A percentile compares a stretch with the other conserved stretches of the same genome.
Conservation (phyloP, 2,888 invertebrate species). For the Patella ulyssiponensis region DNA sequence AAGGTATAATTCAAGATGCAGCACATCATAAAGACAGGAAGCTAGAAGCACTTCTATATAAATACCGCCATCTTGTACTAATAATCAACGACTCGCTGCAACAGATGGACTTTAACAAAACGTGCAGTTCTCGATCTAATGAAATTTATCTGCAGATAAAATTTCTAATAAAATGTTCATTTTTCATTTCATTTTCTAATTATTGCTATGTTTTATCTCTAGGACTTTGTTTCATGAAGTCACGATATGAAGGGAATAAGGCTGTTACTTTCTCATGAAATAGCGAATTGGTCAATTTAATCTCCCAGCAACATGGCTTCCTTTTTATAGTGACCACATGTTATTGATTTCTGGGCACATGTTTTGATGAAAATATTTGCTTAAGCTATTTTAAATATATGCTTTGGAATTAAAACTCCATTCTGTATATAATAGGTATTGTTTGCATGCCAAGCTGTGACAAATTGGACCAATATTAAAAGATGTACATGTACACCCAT, state of each 20-base stretch:
- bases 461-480: not conserved
- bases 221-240: too few relatives aligned
- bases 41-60: too few relatives aligned
- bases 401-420: not conserved
- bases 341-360: not conserved
- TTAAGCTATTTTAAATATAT: not conserved
- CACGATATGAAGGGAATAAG: not conserved
- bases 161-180: too few relatives aligned
- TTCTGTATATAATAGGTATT: not conserved
- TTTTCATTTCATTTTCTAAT: too few relatives aligned
- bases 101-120: too few relatives aligned
- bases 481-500: not conserved
- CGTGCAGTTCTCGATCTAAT: too few relatives aligned
- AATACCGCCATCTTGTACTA: too few relatives aligned
- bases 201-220: too few relatives aligned
- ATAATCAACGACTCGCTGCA: too few relatives aligned
- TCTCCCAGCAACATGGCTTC: too few relatives aligned
- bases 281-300: not conserved
- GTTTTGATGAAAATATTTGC: slow-evolving; percentile 7
- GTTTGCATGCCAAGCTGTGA: not conserved
- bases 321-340: not conserved
- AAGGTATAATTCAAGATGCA: slow-evolving; percentile 6
- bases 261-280: slow-evolving; percentile 10
- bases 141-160: too few relatives aligned
- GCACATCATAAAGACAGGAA: too few relatives aligned